Evolutionary conservation across 1,140 invertebrate genomes (phyloP).

Genomic region (Scaptomyza montana): DNA sequence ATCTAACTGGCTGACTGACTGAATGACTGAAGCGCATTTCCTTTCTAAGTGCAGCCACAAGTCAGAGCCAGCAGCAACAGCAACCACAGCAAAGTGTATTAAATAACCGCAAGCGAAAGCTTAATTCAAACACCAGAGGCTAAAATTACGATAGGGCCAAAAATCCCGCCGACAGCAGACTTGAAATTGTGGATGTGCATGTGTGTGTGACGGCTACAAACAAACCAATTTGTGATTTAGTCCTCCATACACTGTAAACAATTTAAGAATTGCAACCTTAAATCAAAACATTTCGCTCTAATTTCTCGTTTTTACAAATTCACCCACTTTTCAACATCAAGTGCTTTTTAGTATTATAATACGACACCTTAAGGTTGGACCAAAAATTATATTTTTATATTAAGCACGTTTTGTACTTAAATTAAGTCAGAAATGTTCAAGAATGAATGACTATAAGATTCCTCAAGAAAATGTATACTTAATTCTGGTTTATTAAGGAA

Average conservation of each 20-base stretch:
- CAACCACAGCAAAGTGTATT: conserved; percentile 66
- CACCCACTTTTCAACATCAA: too few species aligned
- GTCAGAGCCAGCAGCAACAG: not conserved
- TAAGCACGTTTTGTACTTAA: too few species aligned
- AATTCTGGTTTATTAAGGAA: too few species aligned
- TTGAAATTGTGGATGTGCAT: conserved; percentile 22
- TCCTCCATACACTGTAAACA: conserved; percentile 12
- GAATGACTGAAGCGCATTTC: conserved; percentile 30
- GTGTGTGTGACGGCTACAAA: conserved; percentile 11
- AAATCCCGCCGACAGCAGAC: conserved; percentile 14
- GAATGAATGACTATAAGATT: too few species aligned
- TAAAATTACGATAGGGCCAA: conserved; percentile 39
- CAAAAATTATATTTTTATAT: too few species aligned
- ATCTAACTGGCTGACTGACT: conserved; percentile 22
- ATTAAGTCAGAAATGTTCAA: too few species aligned
- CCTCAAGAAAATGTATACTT: too few species aligned
- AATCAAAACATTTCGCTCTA: too few species aligned
- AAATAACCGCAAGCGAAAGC: conserved; percentile 78
- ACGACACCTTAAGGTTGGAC: too few species aligned
- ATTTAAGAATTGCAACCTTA: too few species aligned
- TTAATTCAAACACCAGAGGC: conserved; percentile 60
- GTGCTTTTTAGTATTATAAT: too few species aligned
- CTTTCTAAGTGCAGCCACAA: conserved; percentile 50
- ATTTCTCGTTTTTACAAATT: too few species aligned
- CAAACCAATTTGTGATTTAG: conserved; percentile 71